Evolutionary conservation across 2,888 invertebrate genomes (phyloP), one percentile per base, ranked within the genome.

Genomic region (Drosophila lutescens): DNA sequence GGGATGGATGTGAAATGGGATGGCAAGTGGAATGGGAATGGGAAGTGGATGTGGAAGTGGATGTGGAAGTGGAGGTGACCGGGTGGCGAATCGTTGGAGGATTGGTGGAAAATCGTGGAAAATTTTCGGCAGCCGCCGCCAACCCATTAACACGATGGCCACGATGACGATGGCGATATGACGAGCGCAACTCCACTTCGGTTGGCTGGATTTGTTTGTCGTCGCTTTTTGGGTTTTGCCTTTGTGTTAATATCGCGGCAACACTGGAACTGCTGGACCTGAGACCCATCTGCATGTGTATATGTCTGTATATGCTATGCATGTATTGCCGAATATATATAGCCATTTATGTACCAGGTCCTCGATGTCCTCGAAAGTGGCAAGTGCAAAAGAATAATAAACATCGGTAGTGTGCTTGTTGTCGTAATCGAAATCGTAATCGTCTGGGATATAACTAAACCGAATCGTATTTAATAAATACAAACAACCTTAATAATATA

Each of bases 31-130:
- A 12, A 12, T 12, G 4, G 34, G 12, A 34, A 4, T 12, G 12
- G 32, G 32, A 34, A 12, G 32, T 34, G 32, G 32, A 34, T 12
- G 34, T 34, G 32, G 32, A 34, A 12, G 32, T 34, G 32, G 32
- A 34, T 12, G 32, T 34, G 41, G 13, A 5, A n/a, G 10, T n/a
- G 13, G 30, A 7, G 17, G 30, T 5, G 30, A 20, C 20, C 43
- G 56, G 56, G 38, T 17, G 50, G 40, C 10, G 15, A 32, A 36
- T 61, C 36, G 41, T 41, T 30, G 63, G 44, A 51, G 46, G 68
- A 67, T 68, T 70, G 70, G 50, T 68, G 51, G 53, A 63, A 70
- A 72, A 72, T 70, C 73, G 70, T 72, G 70, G 63, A 70, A 70
- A 72, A 73, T 70, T 50, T 71, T 70, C 73, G 73, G 54, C 54